Percentiles rank a stretch among this genome's conserved stretches.
phyloP scores from a whole-genome alignment of 2,113 vertebrate species.

The Phocoena phocoena region DNA sequence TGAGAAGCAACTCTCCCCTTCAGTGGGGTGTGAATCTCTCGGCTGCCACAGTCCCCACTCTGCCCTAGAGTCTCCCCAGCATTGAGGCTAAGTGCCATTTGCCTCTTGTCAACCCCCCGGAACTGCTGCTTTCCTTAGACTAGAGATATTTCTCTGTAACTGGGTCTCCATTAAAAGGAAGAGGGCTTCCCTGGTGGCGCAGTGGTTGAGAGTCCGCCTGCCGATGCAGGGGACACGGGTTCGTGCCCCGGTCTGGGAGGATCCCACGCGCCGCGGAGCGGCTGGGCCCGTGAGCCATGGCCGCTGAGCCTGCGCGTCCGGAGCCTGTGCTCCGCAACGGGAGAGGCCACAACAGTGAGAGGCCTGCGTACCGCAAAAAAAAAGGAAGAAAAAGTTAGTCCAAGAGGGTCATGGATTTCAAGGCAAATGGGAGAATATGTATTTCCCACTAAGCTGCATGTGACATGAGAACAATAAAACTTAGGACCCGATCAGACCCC shows the following conservation, averaged over 20 bases:
- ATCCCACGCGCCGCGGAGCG: too few relatives aligned
- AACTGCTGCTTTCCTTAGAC: background rate
- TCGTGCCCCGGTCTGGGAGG: too few relatives aligned
- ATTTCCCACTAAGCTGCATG: background rate
- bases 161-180: background rate
- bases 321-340: too few relatives aligned
- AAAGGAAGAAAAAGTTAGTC: background rate
- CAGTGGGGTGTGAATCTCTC: background rate
- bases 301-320: too few relatives aligned
- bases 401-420: background rate
- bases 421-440: background rate
- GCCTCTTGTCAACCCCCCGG: background rate
- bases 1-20: background rate
- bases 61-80: background rate
- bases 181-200: too few relatives aligned
- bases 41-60: background rate
- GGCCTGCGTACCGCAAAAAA: too few relatives aligned
- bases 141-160: background rate
- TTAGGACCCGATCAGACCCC: background rate
- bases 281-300: too few relatives aligned
- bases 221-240: too few relatives aligned
- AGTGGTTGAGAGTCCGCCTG: too few relatives aligned
- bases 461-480: background rate
- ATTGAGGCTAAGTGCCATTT: background rate
- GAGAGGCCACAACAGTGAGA: too few relatives aligned